These are phyloP conservation scores for Mus spicilegus DNA, from an alignment of 2,113 vertebrate genomes.

Conservation along the genomic window DNA sequence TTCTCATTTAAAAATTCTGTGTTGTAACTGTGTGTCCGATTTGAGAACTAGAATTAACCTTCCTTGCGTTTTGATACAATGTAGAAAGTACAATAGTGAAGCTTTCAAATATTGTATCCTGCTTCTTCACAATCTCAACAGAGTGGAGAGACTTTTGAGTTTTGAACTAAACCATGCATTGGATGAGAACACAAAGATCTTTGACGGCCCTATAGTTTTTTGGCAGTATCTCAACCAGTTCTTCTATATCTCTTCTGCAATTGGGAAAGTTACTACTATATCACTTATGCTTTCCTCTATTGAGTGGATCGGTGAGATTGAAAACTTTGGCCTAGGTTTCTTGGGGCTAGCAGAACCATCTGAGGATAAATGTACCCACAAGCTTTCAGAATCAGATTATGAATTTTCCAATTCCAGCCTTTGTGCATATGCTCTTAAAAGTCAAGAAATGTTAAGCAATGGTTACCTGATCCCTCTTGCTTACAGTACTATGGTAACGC, in stretches of 20 bases:
- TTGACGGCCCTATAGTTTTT: constrained; percentile 91
- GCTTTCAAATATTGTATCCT: constrained; percentile 88
- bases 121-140: constrained; percentile 86
- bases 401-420: constrained; percentile 82
- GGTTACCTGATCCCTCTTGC: constrained; percentile 89
- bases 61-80: constrained; percentile 88
- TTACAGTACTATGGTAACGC: constrained; percentile 89
- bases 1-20: constrained; percentile 85
- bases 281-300: constrained; percentile 87
- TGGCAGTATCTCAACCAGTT: constrained; percentile 88
- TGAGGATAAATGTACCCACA: constrained; percentile 28
- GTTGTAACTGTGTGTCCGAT: constrained; percentile 86
- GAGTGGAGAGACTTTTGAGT: constrained; percentile 85
- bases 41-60: constrained; percentile 86
- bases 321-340: constrained; percentile 85
- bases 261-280: constrained; percentile 83
- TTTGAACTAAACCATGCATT: constrained; percentile 90
- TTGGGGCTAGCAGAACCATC: constrained; percentile 85
- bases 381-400: constrained; percentile 76
- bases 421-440: constrained; percentile 86
- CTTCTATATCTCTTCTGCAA: constrained; percentile 86
- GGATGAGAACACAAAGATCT: constrained; percentile 86
- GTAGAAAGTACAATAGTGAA: constrained; percentile 62
- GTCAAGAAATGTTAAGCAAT: constrained; percentile 84
- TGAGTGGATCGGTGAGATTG: constrained; percentile 88